phyloP scores from a whole-genome alignment of 2,113 vertebrate genomes.

The Crotalus tigris region DNA sequence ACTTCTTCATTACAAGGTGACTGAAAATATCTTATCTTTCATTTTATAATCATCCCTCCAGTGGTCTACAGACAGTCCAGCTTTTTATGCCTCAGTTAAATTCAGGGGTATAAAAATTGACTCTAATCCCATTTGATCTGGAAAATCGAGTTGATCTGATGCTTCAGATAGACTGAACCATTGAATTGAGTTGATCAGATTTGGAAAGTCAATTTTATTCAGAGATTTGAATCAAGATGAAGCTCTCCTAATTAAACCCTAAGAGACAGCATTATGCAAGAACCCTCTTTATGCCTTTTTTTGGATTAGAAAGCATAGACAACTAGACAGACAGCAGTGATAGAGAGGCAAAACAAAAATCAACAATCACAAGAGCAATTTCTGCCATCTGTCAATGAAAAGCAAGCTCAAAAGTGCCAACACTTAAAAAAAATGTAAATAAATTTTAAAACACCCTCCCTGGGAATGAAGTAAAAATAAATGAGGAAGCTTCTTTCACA shows the following conservation, averaged over 20 bases:
- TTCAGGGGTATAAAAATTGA: not conserved
- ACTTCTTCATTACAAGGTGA: not conserved
- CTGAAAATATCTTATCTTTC: not conserved
- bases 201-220: not conserved
- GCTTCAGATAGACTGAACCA: not conserved
- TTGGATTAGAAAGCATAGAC: not conserved
- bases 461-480: not conserved
- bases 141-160: not conserved
- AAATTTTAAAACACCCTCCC: not conserved
- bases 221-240: not conserved
- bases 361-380: not conserved
- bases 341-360: not conserved
- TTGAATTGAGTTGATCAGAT: not conserved
- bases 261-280: not conserved
- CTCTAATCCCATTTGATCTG: not conserved
- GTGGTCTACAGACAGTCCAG: not conserved
- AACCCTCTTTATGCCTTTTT: not conserved
- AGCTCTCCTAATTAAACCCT: not conserved
- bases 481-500: not conserved
- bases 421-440: not conserved
- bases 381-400: not conserved
- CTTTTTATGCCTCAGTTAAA: not conserved
- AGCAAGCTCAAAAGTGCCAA: not conserved
- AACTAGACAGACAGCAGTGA: not conserved
- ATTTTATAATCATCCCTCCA: not conserved